These are phyloP conservation scores for Steinernema carpocapsae DNA, from an alignment of 2,888 invertebrate species.

Conservation along the genomic window DNA sequence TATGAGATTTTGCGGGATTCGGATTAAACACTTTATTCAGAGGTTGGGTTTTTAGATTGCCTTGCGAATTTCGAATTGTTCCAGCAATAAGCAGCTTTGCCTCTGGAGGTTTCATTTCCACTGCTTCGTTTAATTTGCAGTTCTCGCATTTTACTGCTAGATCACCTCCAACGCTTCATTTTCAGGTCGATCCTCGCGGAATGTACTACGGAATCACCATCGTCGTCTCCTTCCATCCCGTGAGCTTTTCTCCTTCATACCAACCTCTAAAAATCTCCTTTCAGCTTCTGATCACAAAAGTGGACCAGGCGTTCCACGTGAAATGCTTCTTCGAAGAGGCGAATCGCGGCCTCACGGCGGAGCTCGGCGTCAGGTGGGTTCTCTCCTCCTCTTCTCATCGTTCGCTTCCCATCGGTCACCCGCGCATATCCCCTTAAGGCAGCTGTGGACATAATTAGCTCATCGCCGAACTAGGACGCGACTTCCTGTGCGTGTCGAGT, in stretches of 20 bases:
- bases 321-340: conserved; percentile 70
- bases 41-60: no score
- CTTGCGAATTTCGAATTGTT: no score
- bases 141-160: no score
- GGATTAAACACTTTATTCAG: no score
- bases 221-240: conserved; percentile 68
- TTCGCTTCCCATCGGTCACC: conserved; percentile 3
- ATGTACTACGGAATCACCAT: conserved; percentile 69
- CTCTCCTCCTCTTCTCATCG: background rate
- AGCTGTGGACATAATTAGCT: conserved; percentile 24
- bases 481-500: conserved; percentile 30
- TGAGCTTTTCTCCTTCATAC: conserved; percentile 24
- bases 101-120: background rate
- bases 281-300: conserved; percentile 69
- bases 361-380: conserved; percentile 67
- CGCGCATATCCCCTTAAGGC: background rate
- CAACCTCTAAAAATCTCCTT: conserved; percentile 53
- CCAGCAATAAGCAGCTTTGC: no score
- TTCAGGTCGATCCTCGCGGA: conserved; percentile 68
- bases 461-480: conserved; percentile 30
- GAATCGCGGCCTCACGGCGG: conserved; percentile 67
- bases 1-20: no score
- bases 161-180: background rate
- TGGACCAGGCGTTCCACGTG: conserved; percentile 69
- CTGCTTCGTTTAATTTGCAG: background rate